Evolutionary conservation across 2,113 vertebrate species (phyloP), one percentile per base, ranked within the genome.

Genomic region (Periophthalmus modestus): DNA sequence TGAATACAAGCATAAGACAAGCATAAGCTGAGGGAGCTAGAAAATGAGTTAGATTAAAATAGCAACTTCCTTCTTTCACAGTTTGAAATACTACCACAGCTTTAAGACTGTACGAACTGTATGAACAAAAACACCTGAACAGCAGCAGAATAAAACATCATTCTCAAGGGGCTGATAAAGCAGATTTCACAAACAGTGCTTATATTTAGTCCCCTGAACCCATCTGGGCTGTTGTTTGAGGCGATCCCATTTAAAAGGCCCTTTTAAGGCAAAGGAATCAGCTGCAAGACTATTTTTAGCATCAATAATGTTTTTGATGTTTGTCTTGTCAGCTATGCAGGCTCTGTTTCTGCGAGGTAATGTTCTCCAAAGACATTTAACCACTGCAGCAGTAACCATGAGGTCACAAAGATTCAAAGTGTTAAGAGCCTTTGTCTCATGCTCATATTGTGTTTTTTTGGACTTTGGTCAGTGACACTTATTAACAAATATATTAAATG

Each of bases 241-340:
- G 65, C 73, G 71, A 39, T 80, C 68, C 28, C 2, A 46, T 68
- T 73, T 59, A 12, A 69, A 75, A 75, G 24, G 5, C 34, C 84
- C 84, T 79, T 87, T 78, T 85, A 85, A 72, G 83, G 90, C 46
- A 82, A 71, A 79, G 73, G 81, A 82, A 85, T 84, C 70, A 58
- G 52, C 81, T 84, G 48, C 28, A 3, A 34, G 21, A 39, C 70
- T 85, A 86, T 82, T 87, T 85, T 81, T 84, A 84, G 79, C 76
- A 77, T 47, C 46, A 54, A 59, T 72, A 46, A 43, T 66, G 61
- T 63, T 69, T 62, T 10, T 81, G 48, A 75, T 81, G 66, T 62
- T 62, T 34, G 59, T 66, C 34, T 68, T 71, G 50, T 72, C 54
- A 43, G 68, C 69, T 57, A 46, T 7, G 65, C 69, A 80, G 13